Evolutionary conservation across 2,797 vertebrate species (phyloP).

Genomic region (Loriculus beryllinus): DNA sequence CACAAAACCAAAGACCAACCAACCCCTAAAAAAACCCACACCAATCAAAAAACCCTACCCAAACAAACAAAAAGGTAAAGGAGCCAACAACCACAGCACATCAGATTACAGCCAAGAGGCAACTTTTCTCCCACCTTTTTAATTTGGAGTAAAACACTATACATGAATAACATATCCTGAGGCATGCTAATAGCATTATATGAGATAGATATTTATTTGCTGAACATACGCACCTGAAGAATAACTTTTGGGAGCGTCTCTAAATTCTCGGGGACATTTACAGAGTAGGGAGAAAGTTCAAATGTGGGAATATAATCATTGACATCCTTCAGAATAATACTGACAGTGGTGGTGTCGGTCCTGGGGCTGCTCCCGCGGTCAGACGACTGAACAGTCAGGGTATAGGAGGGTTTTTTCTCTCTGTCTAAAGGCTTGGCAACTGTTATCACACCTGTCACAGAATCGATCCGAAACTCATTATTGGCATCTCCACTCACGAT

Average conservation of each 20-base stretch:
- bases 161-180: background rate
- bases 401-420: slow-evolving; percentile 81
- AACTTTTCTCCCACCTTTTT: background rate
- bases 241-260: slow-evolving; percentile 82
- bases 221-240: slow-evolving; percentile 85
- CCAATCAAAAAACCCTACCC: rapidly evolving
- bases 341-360: slow-evolving; percentile 82
- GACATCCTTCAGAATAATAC: slow-evolving; percentile 84
- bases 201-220: background rate
- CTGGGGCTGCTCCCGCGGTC: slow-evolving; percentile 91
- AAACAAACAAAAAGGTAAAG: background rate
- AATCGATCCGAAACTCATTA: slow-evolving; percentile 89
- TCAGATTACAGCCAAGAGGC: background rate
- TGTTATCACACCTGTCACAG: slow-evolving; percentile 88
- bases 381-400: slow-evolving; percentile 84
- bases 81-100: background rate
- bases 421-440: slow-evolving; percentile 91
- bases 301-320: slow-evolving; percentile 92
- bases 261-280: slow-evolving; percentile 88
- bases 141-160: background rate
- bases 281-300: slow-evolving; percentile 89
- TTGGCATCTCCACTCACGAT: slow-evolving; percentile 78
- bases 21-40: background rate
- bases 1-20: background rate
- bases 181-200: background rate